Evolutionary conservation across 1,140 invertebrate species (phyloP).

Genomic region (Agraylea sexmaculata): DNA sequence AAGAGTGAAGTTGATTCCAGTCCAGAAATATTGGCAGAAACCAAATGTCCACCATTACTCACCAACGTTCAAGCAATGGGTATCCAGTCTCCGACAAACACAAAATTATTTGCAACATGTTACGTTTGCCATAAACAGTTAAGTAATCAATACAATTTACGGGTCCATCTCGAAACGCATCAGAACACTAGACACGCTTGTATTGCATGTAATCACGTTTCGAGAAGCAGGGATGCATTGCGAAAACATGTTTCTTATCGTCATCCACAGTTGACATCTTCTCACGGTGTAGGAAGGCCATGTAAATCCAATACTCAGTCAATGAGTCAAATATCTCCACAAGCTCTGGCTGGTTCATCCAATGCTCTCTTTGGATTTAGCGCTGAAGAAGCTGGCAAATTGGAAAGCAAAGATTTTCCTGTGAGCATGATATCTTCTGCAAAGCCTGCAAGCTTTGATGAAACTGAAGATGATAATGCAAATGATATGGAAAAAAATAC

Average conservation of each 20-base stretch:
- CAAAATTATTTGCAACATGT: slow-evolving; percentile 54
- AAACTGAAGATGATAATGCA: no score
- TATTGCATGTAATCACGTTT: slow-evolving; percentile 72
- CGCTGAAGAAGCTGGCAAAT: no score
- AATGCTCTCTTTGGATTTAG: no score
- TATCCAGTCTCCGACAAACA: slow-evolving; percentile 14
- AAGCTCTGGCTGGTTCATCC: no score
- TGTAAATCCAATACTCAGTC: slow-evolving; percentile 17
- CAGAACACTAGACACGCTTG: slow-evolving; percentile 70
- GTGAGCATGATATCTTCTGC: no score
- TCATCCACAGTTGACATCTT: slow-evolving; percentile 41
- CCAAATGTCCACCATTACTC: slow-evolving; percentile 15
- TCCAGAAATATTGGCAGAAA: slow-evolving; percentile 17
- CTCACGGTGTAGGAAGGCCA: slow-evolving; percentile 19
- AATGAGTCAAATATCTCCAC: no score
- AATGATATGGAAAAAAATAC: no score
- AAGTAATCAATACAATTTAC: slow-evolving; percentile 80
- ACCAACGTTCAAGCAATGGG: slow-evolving; percentile 15
- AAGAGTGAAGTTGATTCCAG: slow-evolving; percentile 17
- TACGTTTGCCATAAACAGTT: slow-evolving; percentile 75
- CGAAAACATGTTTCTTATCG: slow-evolving; percentile 80
- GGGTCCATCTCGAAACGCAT: slow-evolving; percentile 82
- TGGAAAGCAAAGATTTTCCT: no score
- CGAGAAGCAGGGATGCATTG: slow-evolving; percentile 70
- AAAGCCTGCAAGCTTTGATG: no score